A percentile compares a stretch with the other conserved stretches of the same genome.
phyloP scores from a whole-genome alignment of 2,113 vertebrate species.

The Terrapene triunguis region DNA sequence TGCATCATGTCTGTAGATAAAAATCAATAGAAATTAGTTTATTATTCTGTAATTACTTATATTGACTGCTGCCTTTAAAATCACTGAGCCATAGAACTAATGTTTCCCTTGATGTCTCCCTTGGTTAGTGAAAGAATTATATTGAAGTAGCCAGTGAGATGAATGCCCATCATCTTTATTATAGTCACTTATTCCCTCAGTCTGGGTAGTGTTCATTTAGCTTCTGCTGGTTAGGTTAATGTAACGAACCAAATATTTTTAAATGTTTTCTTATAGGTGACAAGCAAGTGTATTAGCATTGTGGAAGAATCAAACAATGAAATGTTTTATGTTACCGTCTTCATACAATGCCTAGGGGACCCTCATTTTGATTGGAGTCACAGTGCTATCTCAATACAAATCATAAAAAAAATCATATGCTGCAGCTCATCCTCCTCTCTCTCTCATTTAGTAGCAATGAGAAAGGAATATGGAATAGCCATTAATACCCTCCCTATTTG shows the following conservation, averaged over 20 bases:
- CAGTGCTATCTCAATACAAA: not conserved
- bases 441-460: not conserved
- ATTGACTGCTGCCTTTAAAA: slow-evolving; percentile 72
- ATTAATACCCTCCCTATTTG: not conserved
- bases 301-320: not conserved
- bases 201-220: not conserved
- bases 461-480: not conserved
- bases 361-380: not conserved
- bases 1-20: slow-evolving; percentile 59
- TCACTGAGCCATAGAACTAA: slow-evolving; percentile 51
- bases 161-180: slow-evolving; percentile 11
- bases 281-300: not conserved
- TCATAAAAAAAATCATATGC: not conserved
- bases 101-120: slow-evolving; percentile 52
- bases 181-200: not conserved
- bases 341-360: not conserved
- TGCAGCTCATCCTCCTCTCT: not conserved
- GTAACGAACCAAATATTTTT: not conserved
- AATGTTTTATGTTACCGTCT: not conserved
- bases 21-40: slow-evolving; percentile 69
- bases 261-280: not conserved
- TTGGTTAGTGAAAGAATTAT: slow-evolving; percentile 47
- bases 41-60: slow-evolving; percentile 74
- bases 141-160: slow-evolving; percentile 23
- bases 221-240: not conserved